Percentiles rank a stretch among this genome's conserved stretches.
Conservation (phyloP, 2,113 vertebrate genomes). For the Pseudolaguvia tuberculata region DNA sequence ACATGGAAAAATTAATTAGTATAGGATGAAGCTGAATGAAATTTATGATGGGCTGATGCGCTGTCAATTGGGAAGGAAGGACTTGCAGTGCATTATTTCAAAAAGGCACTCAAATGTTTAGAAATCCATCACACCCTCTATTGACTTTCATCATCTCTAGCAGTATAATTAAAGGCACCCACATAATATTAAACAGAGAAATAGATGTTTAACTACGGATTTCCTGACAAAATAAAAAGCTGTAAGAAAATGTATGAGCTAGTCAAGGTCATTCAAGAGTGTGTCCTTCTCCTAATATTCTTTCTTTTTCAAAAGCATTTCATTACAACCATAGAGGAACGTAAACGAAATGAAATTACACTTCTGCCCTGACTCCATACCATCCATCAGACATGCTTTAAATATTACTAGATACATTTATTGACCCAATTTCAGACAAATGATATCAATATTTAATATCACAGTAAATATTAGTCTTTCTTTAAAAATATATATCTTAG, state of each 20-base stretch:
- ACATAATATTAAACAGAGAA: background rate
- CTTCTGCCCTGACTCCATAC: background rate
- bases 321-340: background rate
- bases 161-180: background rate
- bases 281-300: background rate
- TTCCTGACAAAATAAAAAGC: background rate
- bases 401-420: conserved; percentile 6
- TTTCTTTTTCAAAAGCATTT: conserved; percentile 11
- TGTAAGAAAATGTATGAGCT: background rate
- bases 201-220: background rate
- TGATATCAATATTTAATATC: conserved; percentile 37
- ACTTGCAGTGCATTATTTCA: conserved; percentile 21
- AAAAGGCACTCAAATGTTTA: conserved; percentile 4
- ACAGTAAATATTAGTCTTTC: conserved; percentile 19
- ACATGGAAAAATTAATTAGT: conserved; percentile 24
- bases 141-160: background rate
- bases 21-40: conserved; percentile 19
- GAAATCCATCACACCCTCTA: conserved; percentile 8
- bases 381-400: background rate
- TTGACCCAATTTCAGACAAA: conserved; percentile 9
- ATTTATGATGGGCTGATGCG: conserved; percentile 10
- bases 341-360: conserved; percentile 13
- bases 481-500: conserved; percentile 28
- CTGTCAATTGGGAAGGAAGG: conserved; percentile 15
- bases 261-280: background rate